Base-by-base conservation (phyloP, 2,113 vertebrate genomes). In the Mustela lutreola region DNA sequence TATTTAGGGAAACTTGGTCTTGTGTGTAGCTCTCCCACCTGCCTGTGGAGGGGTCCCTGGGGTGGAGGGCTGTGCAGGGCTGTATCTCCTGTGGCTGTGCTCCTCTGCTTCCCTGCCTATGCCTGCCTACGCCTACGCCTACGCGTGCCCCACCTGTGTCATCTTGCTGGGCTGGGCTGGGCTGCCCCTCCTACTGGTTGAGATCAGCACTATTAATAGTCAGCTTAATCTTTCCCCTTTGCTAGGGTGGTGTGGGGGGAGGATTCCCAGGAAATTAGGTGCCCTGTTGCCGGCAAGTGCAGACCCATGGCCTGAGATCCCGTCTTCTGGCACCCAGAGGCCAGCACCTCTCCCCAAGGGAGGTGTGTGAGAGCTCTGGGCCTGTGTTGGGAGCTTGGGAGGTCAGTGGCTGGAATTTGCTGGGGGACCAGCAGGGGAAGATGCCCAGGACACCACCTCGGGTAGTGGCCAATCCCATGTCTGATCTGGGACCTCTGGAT, bases 151-250 rank as follows among this genome's bases (percentile, higher is more conserved):
- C 11, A 33, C 48, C 26, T 10, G 39, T n/a, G 62, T 67, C 36
- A 95, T 86, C 16, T n/a, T 14, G 42, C 91, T 60, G 80, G 75
- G 79, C 24, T 60, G 80, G 75, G 79, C 24, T 36, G 62, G 84
- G 90, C 73, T 0, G 0, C 8, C 24, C 50, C 71, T 70, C 73
- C 89, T 80, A 62, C 89, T 33, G 87, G 85, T 36, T 71, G 85
- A 97, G 85, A 62, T 92, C 96, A 87, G 56, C 53, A 33, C 96
- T 97, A 96, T 97, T 97, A 97, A 97, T 97, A 97, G 96, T 80
- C 53, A 88, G 82, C 50, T 76, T 92, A 97, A 95, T 97, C 95
- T 81, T 90, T 50, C 24, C 33, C 26, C 8, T 39, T 39, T 28
- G 56, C 50, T 76, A 11, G 10, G 48, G 79, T 5, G 9, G 70